Evolutionary conservation across 2,888 invertebrate species (phyloP).

Genomic region (Malacosoma neustria): DNA sequence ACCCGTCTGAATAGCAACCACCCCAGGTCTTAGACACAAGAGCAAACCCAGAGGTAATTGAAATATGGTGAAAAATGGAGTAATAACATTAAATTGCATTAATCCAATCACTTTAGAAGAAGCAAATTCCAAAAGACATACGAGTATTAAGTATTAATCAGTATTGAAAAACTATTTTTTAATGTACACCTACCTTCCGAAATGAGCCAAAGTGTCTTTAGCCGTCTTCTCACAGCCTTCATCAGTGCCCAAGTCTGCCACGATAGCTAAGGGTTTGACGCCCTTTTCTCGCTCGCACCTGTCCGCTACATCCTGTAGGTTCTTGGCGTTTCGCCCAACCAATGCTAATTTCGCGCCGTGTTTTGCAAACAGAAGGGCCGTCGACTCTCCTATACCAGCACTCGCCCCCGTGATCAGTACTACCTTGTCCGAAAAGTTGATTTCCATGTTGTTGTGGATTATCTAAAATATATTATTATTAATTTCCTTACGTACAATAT

Average conservation of each 20-base stretch:
- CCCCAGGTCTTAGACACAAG: too few relatives aligned
- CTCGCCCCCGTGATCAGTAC: conserved; percentile 37
- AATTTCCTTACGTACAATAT: too few relatives aligned
- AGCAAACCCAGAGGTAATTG: too few relatives aligned
- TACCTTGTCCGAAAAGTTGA: conserved; percentile 27
- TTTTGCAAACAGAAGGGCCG: conserved; percentile 26
- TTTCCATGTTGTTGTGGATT: conserved; percentile 11
- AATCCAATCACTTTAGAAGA: too few relatives aligned
- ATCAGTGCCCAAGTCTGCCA: conserved; percentile 33
- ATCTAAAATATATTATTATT: background rate
- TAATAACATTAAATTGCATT: too few relatives aligned
- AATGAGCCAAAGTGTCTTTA: conserved; percentile 24
- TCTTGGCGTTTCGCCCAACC: conserved; percentile 27
- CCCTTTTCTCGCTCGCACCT: conserved; percentile 20
- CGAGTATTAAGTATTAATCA: too few relatives aligned
- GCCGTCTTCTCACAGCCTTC: conserved; percentile 28
- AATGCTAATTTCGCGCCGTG: conserved; percentile 26
- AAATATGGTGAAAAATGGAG: too few relatives aligned
- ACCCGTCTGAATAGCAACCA: too few relatives aligned
- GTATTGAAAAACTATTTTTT: too few relatives aligned
- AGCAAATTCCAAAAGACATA: too few relatives aligned
- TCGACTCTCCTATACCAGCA: conserved; percentile 31
- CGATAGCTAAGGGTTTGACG: conserved; percentile 20
- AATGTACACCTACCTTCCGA: conserved; percentile 26
- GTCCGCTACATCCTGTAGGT: conserved; percentile 20